phyloP scores from a whole-genome alignment of 2,888 invertebrate species.

The Catocala nupta region DNA sequence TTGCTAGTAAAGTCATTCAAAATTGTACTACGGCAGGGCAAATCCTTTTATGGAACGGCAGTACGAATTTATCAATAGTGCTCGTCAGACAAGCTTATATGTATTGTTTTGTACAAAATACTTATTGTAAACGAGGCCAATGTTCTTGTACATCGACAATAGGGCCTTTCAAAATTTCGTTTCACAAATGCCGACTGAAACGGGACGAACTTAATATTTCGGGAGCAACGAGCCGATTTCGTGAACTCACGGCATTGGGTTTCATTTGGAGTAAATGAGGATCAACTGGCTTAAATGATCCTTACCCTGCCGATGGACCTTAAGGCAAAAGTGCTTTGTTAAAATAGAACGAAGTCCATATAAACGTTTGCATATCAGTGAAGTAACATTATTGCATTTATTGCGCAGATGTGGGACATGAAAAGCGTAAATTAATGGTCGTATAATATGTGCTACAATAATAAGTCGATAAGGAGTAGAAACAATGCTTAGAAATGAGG shows the following conservation, averaged over 20 bases:
- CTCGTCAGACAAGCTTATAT: no score
- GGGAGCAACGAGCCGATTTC: slow-evolving; percentile 15
- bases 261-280: slow-evolving; percentile 32
- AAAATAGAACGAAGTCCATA: slow-evolving; percentile 25
- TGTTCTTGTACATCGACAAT: neutral
- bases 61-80: no score
- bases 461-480: slow-evolving; percentile 70
- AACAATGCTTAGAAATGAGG: slow-evolving; percentile 74
- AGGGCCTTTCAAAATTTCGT: no score
- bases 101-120: no score
- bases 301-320: neutral
- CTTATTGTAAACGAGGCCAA: no score
- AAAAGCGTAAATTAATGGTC: slow-evolving; percentile 70
- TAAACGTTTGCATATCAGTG: slow-evolving; percentile 40
- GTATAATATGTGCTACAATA: slow-evolving; percentile 61
- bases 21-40: neutral
- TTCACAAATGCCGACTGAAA: slow-evolving; percentile 6
- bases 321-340: slow-evolving; percentile 21
- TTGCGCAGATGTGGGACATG: slow-evolving; percentile 70
- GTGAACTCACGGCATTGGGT: slow-evolving; percentile 23
- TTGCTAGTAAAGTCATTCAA: neutral
- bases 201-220: slow-evolving; percentile 14
- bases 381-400: slow-evolving; percentile 52
- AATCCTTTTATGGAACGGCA: no score
- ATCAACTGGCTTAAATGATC: slow-evolving; percentile 14